phyloP scores from a whole-genome alignment of 2,797 vertebrate species.

The Phyllotis vaccarum region DNA sequence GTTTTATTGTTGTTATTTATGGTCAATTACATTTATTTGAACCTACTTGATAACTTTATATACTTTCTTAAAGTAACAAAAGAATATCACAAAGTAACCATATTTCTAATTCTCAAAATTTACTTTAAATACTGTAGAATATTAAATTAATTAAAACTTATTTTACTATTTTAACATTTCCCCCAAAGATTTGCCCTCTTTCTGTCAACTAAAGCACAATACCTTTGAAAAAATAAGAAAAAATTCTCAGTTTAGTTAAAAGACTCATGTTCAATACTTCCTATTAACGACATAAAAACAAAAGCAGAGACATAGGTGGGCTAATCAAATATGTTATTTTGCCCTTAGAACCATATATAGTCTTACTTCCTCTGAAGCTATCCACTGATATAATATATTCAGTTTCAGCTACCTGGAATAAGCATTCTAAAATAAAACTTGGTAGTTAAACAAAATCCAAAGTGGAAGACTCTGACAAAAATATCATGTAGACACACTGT shows the following conservation, averaged over 20 bases:
- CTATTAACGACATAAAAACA: background rate
- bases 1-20: background rate
- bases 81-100: background rate
- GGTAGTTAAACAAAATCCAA: background rate
- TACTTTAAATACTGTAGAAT: background rate
- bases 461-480: background rate
- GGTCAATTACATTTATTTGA: background rate
- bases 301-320: background rate
- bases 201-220: background rate
- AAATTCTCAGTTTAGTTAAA: background rate
- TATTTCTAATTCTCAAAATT: background rate
- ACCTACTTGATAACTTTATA: background rate
- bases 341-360: background rate
- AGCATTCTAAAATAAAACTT: background rate
- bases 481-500: background rate
- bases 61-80: slow-evolving; percentile 29
- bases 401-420: background rate
- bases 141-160: background rate
- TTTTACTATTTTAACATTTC: background rate
- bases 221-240: background rate
- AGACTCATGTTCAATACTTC: background rate
- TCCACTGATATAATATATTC: background rate
- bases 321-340: background rate
- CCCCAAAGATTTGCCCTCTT: background rate
- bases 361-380: background rate